Evolutionary conservation across 2,113 vertebrate species (phyloP), one percentile per base, ranked within the genome.

Genomic region (Carassius carassius): DNA sequence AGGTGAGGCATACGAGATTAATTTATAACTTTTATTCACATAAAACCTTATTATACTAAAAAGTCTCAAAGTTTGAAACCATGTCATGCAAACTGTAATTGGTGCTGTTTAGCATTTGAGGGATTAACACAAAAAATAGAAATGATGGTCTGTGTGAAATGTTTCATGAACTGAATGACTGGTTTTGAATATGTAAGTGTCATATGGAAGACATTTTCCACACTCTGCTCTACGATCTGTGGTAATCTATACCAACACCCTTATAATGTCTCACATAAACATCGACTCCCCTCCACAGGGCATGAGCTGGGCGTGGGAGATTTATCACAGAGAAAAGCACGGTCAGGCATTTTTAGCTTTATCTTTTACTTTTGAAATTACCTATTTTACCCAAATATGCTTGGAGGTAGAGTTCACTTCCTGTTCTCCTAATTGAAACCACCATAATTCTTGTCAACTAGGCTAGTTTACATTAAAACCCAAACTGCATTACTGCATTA

Each of bases 241-340:
- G 19, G 79, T 81, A 81, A 81, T 81, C 62, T 67, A 80, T 80
- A 80, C 78, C 79, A 69, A 69, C 79, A 81, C 79, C 44, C 79
- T 32, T 54, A 80, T 54, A 81, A 81, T 69, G 63, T 54, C 63
- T 54, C 10, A 0, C 63, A 81, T 81, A 81, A 81, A 81, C 63
- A 69, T 69, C 8, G 1, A 11, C 29, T 37, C 49, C 81, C 21
- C 49, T 41, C 67, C 6, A 82, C 29, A 72, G 47, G 67, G 47
- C 51, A 72, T 37, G 51, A 41, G 19, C 29, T 58, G 67, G 29
- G 16, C 29, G n/a, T 70, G 49, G 32, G 49, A 82, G 67, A 82
- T 82, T 69, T 81, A 69, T 69, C 63, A 21, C 79, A 54, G 19
- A 0, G 5, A 16, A 41, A 69, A 69, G 67, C 35, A 4, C 2